Conservation (phyloP, 2,888 invertebrate species). For the Tineola bisselliella region DNA sequence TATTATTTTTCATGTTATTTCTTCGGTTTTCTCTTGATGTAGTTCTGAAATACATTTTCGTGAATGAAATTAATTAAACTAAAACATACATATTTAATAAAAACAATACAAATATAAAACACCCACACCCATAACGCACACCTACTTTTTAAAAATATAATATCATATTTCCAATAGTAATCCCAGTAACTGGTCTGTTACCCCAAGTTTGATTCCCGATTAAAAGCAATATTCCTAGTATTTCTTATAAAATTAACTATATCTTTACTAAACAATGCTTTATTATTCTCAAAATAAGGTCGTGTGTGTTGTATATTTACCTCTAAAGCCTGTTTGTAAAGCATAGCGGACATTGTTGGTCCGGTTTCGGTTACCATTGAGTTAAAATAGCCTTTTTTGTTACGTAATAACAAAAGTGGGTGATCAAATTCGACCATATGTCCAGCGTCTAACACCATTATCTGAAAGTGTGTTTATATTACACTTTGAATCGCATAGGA, state of each 20-base stretch:
- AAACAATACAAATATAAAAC: too few relatives aligned
- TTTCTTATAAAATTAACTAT: too few relatives aligned
- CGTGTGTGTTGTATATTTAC: constrained; percentile 34
- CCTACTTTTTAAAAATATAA: too few relatives aligned
- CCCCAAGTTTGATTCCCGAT: too few relatives aligned
- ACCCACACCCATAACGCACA: too few relatives aligned
- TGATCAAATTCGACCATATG: constrained; percentile 75
- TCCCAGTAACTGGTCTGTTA: too few relatives aligned
- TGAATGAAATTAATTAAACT: neutral
- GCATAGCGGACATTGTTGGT: constrained; percentile 66
- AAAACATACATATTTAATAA: too few relatives aligned
- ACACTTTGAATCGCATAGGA: constrained; percentile 17
- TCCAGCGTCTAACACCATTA: constrained; percentile 72
- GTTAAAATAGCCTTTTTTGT: constrained; percentile 66
- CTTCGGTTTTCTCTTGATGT: constrained; percentile 21
- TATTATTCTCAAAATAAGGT: too few relatives aligned
- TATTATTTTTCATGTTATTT: constrained; percentile 19
- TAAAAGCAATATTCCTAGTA: too few relatives aligned
- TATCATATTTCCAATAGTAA: too few relatives aligned
- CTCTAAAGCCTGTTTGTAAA: constrained; percentile 71
- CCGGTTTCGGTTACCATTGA: constrained; percentile 74
- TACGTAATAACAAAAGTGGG: constrained; percentile 70
- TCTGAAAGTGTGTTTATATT: too few relatives aligned
- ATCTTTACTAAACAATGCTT: too few relatives aligned
- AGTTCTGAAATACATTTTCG: constrained; percentile 30